Conservation (phyloP, 2,888 invertebrate genomes). For the Limnephilus lunatus region DNA sequence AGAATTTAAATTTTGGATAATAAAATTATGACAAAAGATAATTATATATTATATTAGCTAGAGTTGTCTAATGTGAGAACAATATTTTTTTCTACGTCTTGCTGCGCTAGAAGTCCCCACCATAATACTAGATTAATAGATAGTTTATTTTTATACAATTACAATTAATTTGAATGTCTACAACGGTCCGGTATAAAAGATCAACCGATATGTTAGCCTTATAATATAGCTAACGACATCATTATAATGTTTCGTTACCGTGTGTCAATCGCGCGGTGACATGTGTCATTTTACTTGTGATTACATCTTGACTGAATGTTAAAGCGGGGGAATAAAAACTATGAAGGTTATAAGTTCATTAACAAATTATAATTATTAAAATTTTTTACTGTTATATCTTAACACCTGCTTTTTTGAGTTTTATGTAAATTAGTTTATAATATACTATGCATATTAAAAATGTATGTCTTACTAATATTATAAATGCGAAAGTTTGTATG, state of each 20-base stretch:
- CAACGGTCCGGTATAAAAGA: not conserved
- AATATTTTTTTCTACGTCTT: too few species aligned
- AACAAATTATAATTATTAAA: not conserved
- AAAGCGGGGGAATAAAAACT: not conserved
- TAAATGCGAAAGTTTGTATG: too few species aligned
- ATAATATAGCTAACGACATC: constrained; percentile 24
- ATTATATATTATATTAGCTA: too few species aligned
- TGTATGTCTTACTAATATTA: too few species aligned
- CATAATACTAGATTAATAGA: not conserved
- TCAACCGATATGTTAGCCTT: not conserved
- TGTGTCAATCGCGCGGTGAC: not conserved
- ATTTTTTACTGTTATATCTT: not conserved
- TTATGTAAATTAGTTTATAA: too few species aligned
- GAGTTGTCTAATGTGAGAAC: too few species aligned
- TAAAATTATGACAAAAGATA: too few species aligned
- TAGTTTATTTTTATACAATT: not conserved
- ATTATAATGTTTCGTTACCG: constrained; percentile 17
- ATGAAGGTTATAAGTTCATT: not conserved
- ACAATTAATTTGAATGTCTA: not conserved
- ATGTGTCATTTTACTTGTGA: not conserved
- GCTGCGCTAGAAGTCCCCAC: not conserved
- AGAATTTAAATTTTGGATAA: too few species aligned
- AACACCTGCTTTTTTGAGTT: not conserved
- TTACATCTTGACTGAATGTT: constrained; percentile 16
- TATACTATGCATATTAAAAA: too few species aligned